Evolutionary conservation across 1,140 invertebrate genomes (phyloP), one percentile per base, ranked within the genome.

Genomic region (Drosophila melanogaster): DNA sequence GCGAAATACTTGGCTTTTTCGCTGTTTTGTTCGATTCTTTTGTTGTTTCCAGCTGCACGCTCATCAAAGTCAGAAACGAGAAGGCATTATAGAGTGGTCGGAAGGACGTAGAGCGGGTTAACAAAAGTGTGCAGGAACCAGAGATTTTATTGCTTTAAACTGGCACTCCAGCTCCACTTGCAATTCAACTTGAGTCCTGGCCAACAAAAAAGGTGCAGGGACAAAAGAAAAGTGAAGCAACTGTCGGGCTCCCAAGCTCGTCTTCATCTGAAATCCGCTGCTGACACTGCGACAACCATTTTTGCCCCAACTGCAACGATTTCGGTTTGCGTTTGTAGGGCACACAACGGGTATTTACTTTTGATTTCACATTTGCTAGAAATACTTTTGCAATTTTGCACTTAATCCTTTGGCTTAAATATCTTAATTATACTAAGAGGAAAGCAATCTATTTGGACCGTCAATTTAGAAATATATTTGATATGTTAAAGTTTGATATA

Each of bases 141-240:
- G 24, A n/a, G 47, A 33, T 69, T 69, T 70, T 70, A 70, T 70
- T 70, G 74, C 78, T 75, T 81, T 76, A 76, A 78, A 78, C 81
- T 79, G 55, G 65, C 70, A 66, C 62, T 84, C 43, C 56, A 79
- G 75, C 57, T 80, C 53, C 83, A 76, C 83, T 79, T 58, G 54
- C 79, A 60, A 51, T 62, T 65, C 51, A 83, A 87, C 75, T 65
- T 57, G 64, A 69, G 41, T 40, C 14, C 40, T 11, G 43, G 37
- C 43, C 40, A 19, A 40, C 47, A 40, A 53, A 72, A n/a, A 37
- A 38, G 56, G 47, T 69, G 64, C 33, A 11, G 41, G 41, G 11
- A 47, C 33, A 67, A 55, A 67, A 67, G 46, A 11, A 47, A 55
- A 69, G 40, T 55, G 41, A 69, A 47, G 66, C 15, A 62, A 53